Base-by-base conservation (phyloP, 2,113 vertebrate genomes). In the Rhinopithecus roxellana region DNA sequence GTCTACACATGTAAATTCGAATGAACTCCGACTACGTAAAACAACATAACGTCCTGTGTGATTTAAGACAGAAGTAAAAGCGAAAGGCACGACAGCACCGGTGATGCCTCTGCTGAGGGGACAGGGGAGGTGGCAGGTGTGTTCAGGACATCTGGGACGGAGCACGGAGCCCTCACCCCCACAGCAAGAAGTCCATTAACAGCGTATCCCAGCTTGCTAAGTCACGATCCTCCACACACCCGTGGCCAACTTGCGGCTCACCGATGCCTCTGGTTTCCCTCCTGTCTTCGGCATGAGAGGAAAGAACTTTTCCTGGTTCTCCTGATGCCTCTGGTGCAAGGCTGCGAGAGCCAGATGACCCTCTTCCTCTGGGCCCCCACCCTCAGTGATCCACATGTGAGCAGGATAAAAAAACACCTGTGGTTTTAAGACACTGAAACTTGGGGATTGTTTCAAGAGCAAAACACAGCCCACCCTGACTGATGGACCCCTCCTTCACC, bases 191-290 rank as follows among this genome's bases (percentile, higher is more conserved):
- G 32, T 14, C 40, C 12, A 16, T 25, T 25, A 16, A 27, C 23
- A 5, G 23, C 3, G 0, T 8, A 23, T 2, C 70, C 70, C 10
- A 20, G n/a, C n/a, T 25, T 70, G 16, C 40, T 9, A 8, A 16
- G 72, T 22, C 25, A 30, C 13, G 2, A 8, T 16, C 25, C 10
- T 43, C 74, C 70, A 75, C 74, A 77, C 3, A 14, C 74, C 8
- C 4, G 8, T 78, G 75, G 43, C 75, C 30, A 43, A 18, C 25
- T 17, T 8, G 1, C 8, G 67, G 67, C 67, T n/a, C 67, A 35
- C 32, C 32, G 0, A 5, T 16, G 16, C 27, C 32, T 30, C 75
- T 48, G 43, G 40, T 27, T 45, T 45, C 40, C 75, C 43, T 32
- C 75, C 43, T 4, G 4, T 32, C 16, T 30, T 27, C 8, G 2